Conservation (phyloP, 2,113 vertebrate species). For the Budorcas taxicolor region DNA sequence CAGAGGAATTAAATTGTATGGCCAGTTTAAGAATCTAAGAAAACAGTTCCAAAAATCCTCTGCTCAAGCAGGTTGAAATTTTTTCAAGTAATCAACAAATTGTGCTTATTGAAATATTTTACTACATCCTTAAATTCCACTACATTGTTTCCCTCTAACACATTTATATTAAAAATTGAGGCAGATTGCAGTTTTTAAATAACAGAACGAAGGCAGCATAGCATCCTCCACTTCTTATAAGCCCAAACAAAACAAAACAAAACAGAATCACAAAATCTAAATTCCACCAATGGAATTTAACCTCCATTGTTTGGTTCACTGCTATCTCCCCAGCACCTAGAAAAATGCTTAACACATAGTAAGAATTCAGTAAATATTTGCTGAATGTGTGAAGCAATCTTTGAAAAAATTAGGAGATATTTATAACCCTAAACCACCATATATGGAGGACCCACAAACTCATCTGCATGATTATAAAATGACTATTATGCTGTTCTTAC, state of each 20-base stretch:
- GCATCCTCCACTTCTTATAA: not conserved
- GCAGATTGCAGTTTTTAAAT: not conserved
- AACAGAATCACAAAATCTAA: not conserved
- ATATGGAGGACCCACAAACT: not conserved
- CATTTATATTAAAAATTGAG: not conserved
- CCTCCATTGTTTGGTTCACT: not conserved
- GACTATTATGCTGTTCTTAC: not conserved
- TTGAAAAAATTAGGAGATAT: not conserved
- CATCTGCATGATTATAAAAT: not conserved
- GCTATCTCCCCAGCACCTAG: not conserved
- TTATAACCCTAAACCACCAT: not conserved
- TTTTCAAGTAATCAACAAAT: slow-evolving; percentile 1
- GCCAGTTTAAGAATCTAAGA: not conserved
- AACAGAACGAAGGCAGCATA: not conserved
- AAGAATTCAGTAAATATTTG: not conserved
- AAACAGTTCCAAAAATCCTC: not conserved
- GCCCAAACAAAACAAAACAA: not conserved
- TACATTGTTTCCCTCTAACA: not conserved
- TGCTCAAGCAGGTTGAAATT: not conserved
- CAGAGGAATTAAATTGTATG: not conserved
- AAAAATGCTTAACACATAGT: not conserved
- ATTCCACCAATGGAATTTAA: not conserved
- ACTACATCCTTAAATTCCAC: not conserved
- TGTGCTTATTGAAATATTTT: slow-evolving; percentile 11
- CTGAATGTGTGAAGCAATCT: not conserved